Conservation (phyloP, 1,140 invertebrate species). For the Papilio helenus region DNA sequence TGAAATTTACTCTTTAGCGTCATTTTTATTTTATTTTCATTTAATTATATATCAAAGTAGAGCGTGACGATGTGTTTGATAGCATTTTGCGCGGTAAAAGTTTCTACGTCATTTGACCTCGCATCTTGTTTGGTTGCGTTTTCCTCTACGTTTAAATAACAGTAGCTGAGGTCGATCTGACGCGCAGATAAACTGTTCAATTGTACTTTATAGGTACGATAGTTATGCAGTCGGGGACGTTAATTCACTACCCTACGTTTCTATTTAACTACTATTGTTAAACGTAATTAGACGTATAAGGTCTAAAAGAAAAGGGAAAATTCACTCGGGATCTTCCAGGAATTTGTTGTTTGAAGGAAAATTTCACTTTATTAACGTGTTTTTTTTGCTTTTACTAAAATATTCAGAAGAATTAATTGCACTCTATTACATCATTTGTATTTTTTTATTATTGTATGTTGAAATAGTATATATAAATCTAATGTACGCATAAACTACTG, state of each 20-base stretch:
- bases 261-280: too few species aligned
- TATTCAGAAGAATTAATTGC: too few species aligned
- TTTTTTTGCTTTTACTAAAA: too few species aligned
- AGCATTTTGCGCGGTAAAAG: conserved; percentile 34
- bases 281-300: too few species aligned
- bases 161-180: neutral
- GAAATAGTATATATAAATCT: too few species aligned
- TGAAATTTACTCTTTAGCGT: neutral
- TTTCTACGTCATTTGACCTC: conserved; percentile 1
- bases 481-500: too few species aligned
- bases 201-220: conserved; percentile 11
- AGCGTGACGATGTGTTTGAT: neutral
- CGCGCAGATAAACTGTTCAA: conserved; percentile 14
- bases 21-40: conserved; percentile 14
- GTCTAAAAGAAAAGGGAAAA: too few species aligned
- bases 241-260: neutral
- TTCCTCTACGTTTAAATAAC: conserved; percentile 32
- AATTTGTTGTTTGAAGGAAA: too few species aligned
- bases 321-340: too few species aligned
- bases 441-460: too few species aligned
- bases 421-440: too few species aligned
- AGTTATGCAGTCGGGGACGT: neutral
- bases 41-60: conserved; percentile 1
- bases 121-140: conserved; percentile 28
- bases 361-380: too few species aligned